These are phyloP conservation scores for Synanthedon vespiformis DNA, from an alignment of 2,888 invertebrate species.

Conservation along the genomic window DNA sequence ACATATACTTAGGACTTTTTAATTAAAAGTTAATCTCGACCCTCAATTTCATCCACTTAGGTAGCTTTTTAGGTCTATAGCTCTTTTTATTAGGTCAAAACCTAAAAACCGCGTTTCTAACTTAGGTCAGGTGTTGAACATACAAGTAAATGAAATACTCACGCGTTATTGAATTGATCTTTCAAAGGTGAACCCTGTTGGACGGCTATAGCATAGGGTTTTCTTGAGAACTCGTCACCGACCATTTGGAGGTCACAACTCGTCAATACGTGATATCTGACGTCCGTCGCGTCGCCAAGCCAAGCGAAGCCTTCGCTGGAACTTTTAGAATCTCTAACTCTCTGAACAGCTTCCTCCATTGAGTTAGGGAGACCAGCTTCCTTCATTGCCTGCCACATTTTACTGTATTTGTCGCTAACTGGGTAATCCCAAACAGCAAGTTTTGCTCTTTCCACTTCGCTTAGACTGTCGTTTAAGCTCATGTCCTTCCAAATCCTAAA, in stretches of 20 bases:
- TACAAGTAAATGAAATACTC: conserved; percentile 40
- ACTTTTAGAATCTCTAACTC: conserved; percentile 72
- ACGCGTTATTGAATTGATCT: conserved; percentile 96
- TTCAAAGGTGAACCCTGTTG: conserved; percentile 95
- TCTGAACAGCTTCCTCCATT: conserved; percentile 82
- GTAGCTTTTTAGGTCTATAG: no score
- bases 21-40: no score
- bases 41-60: no score
- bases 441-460: conserved; percentile 90
- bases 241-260: conserved; percentile 92
- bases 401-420: conserved; percentile 97
- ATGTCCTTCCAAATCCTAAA: conserved; percentile 97
- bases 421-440: conserved; percentile 99
- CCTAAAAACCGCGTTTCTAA: no score
- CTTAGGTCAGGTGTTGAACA: no score
- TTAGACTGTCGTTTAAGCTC: conserved; percentile 93
- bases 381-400: conserved; percentile 98
- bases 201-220: conserved; percentile 97
- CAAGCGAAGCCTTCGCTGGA: conserved; percentile 91
- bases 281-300: conserved; percentile 94
- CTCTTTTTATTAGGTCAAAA: no score
- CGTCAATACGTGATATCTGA: conserved; percentile 81
- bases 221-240: conserved; percentile 96
- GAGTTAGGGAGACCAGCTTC: conserved; percentile 83
- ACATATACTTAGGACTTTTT: no score